A percentile compares a stretch with the other conserved stretches of the same genome.
Conservation (phyloP, 2,797 vertebrate species). For the Chromis chromis region DNA sequence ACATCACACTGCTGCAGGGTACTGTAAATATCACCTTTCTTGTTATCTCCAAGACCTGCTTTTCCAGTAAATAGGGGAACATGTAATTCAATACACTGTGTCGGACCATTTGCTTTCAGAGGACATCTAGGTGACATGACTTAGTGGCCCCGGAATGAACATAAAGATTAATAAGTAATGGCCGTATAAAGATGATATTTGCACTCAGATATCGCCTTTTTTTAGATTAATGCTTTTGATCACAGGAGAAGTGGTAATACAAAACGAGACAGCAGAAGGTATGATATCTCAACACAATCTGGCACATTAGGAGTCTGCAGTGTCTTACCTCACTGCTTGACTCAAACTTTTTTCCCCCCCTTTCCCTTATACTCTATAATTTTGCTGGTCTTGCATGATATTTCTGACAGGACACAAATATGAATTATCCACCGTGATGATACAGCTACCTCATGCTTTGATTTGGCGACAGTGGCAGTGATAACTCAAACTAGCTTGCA, state of each 20-base stretch:
- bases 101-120: constrained; percentile 81
- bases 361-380: constrained; percentile 3
- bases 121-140: constrained; percentile 85
- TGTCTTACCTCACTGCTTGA: constrained; percentile 3
- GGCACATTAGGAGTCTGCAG: constrained; percentile 28
- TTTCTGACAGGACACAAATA: constrained; percentile 26
- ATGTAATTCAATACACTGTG: constrained; percentile 82
- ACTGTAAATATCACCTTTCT: constrained; percentile 88
- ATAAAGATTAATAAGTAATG: constrained; percentile 88
- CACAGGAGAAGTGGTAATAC: constrained; percentile 70
- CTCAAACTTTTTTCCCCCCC: background rate
- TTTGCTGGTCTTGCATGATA: constrained; percentile 22
- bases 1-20: constrained; percentile 68
- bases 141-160: constrained; percentile 82
- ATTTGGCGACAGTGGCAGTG: constrained; percentile 18
- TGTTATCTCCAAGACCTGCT: constrained; percentile 84
- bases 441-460: constrained; percentile 8
- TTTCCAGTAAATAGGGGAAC: constrained; percentile 85
- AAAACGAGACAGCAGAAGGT: constrained; percentile 62
- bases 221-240: constrained; percentile 80
- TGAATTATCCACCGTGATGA: constrained; percentile 23
- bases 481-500: constrained; percentile 60
- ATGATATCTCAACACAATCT: constrained; percentile 45
- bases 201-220: constrained; percentile 73
- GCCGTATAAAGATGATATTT: constrained; percentile 83